Conservation (phyloP, 2,797 vertebrate genomes). For the Staurois parvus region DNA sequence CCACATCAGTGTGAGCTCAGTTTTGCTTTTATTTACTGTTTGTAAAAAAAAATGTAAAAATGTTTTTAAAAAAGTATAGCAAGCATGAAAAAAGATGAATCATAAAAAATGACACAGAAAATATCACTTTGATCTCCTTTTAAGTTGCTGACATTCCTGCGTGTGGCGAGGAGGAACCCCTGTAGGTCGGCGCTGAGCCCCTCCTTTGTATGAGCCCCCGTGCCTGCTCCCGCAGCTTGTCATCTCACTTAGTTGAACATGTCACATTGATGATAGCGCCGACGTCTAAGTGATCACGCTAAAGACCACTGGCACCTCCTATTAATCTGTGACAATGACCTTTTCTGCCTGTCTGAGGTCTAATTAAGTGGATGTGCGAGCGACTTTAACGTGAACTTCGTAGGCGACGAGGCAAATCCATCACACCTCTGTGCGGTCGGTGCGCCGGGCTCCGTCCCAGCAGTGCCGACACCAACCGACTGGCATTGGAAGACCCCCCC, state of each 20-base stretch:
- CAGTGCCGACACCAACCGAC: slow-evolving; percentile 16
- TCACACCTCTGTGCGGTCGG: slow-evolving; percentile 50
- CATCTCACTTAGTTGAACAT: slow-evolving; percentile 21
- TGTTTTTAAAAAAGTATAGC: no score
- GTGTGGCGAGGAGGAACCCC: no score
- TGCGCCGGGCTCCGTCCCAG: slow-evolving; percentile 32
- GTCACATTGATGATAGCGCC: slow-evolving; percentile 33
- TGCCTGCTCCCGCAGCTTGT: no score
- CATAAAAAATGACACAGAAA: no score
- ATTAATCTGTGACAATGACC: slow-evolving; percentile 57
- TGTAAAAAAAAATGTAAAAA: no score
- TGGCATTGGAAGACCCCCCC: not conserved
- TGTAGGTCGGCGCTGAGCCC: no score
- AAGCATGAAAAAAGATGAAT: no score
- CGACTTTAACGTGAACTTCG: slow-evolving; percentile 40
- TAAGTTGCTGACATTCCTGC: no score
- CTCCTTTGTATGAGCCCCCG: no score
- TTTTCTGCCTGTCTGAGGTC: slow-evolving; percentile 54
- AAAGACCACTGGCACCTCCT: slow-evolving; percentile 12
- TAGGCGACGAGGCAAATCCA: slow-evolving; percentile 38
- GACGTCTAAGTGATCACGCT: slow-evolving; percentile 17
- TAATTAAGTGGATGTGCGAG: slow-evolving; percentile 55
- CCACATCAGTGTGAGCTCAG: no score
- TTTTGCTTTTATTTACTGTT: no score
- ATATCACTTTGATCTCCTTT: no score